Evolutionary conservation across 2,113 vertebrate genomes (phyloP), one percentile per base, ranked within the genome.

Genomic region (Chascanopsetta lugubris): DNA sequence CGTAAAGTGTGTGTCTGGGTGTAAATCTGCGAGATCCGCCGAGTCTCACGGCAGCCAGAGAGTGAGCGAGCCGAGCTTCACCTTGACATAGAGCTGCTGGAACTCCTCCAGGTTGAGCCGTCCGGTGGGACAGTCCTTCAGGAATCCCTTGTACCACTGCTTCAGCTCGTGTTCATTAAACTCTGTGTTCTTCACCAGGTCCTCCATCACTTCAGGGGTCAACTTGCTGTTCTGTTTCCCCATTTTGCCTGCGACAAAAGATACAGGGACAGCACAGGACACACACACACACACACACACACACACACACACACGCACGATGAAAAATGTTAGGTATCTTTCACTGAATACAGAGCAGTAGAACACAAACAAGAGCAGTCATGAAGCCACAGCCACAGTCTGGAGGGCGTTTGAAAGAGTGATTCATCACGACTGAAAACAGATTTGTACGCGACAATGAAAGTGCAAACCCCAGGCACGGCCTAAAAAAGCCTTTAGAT

Each of bases 181-280:
- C 87, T 93, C 92, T 17, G 92, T 93, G 94, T 94, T 99, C 93
- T 97, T 99, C 92, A 99, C 97, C 91, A 99, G 94, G 87, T 99
- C 96, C 85, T 98, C 96, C 97, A 99, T 98, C 86, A 98, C 96
- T 90, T 99, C 97, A 7, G 97, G 97, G 85, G 97, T 96, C 91
- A 99, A 94, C 87, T 99, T 99, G 93, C 97, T 99, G 84, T 98
- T 99, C 84, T 98, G 96, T 87, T 99, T 99, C 90, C 97, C 97
- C 97, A 99, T 99, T 79, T 77, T 86, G 81, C 79, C 90, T 91
- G 62, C 21, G 30, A 17, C 5, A 15, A 38, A 38, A 51, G 15
- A 20, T 12, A 54, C n/a, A 21, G 47, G 2, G 17, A 15, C 25
- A 3, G 7, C 22, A 55, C 42, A 54, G 3, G 22, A 53, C 17